phyloP scores from a whole-genome alignment of 2,797 vertebrate species.

The Anguilla pacifica region DNA sequence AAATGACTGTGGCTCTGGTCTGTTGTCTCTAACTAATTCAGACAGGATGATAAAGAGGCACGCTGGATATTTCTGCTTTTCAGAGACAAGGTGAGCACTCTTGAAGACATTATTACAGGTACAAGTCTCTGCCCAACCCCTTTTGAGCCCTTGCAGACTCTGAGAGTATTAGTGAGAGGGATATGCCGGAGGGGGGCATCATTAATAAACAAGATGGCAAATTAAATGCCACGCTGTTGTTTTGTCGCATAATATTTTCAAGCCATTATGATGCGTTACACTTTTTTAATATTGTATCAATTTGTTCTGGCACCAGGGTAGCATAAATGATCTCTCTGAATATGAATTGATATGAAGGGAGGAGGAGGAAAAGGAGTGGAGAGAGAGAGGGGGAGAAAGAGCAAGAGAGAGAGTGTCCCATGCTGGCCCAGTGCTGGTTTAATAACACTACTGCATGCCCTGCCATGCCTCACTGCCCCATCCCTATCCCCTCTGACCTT shows the following conservation, averaged over 20 bases:
- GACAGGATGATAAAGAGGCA: not conserved
- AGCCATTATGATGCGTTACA: slow-evolving; percentile 30
- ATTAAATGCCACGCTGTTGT: slow-evolving; percentile 14
- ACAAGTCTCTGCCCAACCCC: not conserved
- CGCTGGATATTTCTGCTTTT: not conserved
- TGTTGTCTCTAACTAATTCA: slow-evolving; percentile 24
- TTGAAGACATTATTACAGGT: not conserved
- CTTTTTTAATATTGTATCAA: slow-evolving; percentile 34
- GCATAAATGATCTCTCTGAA: slow-evolving; percentile 37
- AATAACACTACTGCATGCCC: slow-evolving; percentile 32
- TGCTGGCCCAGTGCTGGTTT: slow-evolving; percentile 25
- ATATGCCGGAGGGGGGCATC: not conserved
- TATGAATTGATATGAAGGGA: slow-evolving; percentile 37
- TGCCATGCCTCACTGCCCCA: slow-evolving; percentile 30
- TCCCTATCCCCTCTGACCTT: not conserved
- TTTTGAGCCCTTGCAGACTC: not conserved
- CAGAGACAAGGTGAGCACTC: not conserved
- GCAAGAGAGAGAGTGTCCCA: not conserved
- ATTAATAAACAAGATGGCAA: not conserved
- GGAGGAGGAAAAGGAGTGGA: not conserved
- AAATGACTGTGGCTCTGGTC: slow-evolving; percentile 27
- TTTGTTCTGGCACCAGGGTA: slow-evolving; percentile 18
- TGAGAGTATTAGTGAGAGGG: not conserved
- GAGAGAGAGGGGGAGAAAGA: not conserved
- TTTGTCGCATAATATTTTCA: not conserved